Evolutionary conservation across 2,888 invertebrate genomes (phyloP), one percentile per base, ranked within the genome.

Genomic region (Andrena chrysosceles): DNA sequence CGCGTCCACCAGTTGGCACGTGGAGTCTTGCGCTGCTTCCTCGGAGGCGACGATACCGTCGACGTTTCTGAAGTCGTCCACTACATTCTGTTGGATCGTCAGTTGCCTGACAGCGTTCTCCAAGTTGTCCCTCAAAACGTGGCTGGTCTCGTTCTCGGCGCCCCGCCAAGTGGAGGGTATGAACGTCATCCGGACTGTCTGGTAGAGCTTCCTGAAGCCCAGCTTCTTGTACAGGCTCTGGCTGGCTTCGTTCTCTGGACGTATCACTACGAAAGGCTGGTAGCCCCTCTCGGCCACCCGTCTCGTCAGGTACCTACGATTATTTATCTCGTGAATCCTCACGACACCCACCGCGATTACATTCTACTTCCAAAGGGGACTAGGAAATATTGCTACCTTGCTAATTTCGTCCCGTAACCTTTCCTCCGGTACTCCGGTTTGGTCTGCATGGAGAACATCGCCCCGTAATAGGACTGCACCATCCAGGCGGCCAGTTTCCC

Each of bases 401-500:
- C 94, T 86, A 94, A 87, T 83, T 92, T 92, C 68, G 93, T 94
- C 56, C 94, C 94, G 85, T 94, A 95, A 92, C 97, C 97, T 94
- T 96, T 96, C 89, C 96, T 95, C 84, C 97, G 95, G 94, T 96
- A 96, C 93, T 97, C 96, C 68, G 97, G 97, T 91, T 96, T 96
- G 77, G 98, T 98, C 94, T 98, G 97, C 98, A 98, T 98, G 69
- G 97, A 97, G 95, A 98, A 98, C 98, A 98, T 98, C 83, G 98
- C 98, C 31, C 98, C 98, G 94, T 98, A 98, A 94, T 98, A 98
- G 26, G 97, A 97, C 94, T 98, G 98, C 66, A 98, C 97, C 98
- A 98, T 98, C 98, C 98, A 98, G 33, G 98, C 98, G 49, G 97
- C 97, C 85, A 98, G 94, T 90, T 96, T 96, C 68, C 97, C 97